Conservation (phyloP, 1,140 invertebrate genomes). For the Temnothorax nylanderi region DNA sequence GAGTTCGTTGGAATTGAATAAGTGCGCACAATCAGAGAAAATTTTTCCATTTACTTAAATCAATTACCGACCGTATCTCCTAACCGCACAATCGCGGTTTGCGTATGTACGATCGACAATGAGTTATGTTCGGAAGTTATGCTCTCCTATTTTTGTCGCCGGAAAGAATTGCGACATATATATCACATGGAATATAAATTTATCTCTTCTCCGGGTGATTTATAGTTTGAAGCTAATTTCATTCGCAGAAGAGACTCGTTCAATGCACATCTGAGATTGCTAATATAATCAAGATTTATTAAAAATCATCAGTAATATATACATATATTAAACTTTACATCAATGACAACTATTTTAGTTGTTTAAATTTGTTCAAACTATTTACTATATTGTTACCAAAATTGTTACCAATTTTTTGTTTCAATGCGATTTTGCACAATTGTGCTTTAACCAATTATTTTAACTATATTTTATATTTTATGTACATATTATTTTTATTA, state of each 20-base stretch:
- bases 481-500: background rate
- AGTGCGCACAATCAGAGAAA: conserved; percentile 32
- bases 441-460: background rate
- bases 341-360: background rate
- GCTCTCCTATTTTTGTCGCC: conserved; percentile 31
- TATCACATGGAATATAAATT: conserved; percentile 34
- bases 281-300: conserved; percentile 13
- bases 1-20: conserved; percentile 2
- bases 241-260: background rate
- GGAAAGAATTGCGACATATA: conserved; percentile 25
- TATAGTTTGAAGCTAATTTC: conserved; percentile 28
- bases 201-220: conserved; percentile 33
- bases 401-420: background rate
- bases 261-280: background rate
- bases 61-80: conserved; percentile 25
- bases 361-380: background rate
- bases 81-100: conserved; percentile 29
- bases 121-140: conserved; percentile 46
- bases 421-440: too few species aligned
- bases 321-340: background rate
- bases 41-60: conserved; percentile 62
- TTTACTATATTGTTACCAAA: background rate
- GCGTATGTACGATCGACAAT: conserved; percentile 43
- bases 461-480: too few species aligned
- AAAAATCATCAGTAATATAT: background rate